Conservation (phyloP, 2,888 invertebrate species). For the Psylliodes chrysocephalus region DNA sequence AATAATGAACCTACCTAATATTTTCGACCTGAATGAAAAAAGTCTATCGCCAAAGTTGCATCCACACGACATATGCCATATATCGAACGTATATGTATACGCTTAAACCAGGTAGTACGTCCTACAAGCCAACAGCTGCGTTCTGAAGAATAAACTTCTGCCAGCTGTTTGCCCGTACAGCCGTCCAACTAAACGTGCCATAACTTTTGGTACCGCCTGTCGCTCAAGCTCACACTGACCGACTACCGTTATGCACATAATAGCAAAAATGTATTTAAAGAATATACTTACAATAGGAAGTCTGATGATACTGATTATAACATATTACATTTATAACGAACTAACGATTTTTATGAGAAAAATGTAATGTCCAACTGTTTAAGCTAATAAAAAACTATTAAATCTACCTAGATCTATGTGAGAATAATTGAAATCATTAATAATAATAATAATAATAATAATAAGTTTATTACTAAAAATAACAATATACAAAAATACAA, state of each 20-base stretch:
- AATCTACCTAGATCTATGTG: no score
- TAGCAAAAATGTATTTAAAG: conserved; percentile 59
- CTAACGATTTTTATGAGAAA: conserved; percentile 38
- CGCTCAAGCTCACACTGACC: conserved; percentile 46
- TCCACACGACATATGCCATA: conserved; percentile 53
- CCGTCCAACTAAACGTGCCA: conserved; percentile 49
- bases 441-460: no score
- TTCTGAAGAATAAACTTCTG: conserved; percentile 65
- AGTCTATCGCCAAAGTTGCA: conserved; percentile 30
- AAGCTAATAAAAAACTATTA: no score
- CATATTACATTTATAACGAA: conserved; percentile 38
- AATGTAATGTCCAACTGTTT: conserved; percentile 5
- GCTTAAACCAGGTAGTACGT: conserved; percentile 58
- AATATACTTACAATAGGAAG: conserved; percentile 53
- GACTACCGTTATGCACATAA: conserved; percentile 59
- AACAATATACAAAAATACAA: no score
- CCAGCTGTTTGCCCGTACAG: conserved; percentile 63
- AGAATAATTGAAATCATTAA: no score
- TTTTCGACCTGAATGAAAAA: conserved; percentile 23
- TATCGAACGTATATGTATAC: conserved; percentile 46
- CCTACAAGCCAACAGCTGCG: conserved; percentile 62
- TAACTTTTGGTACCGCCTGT: conserved; percentile 29
- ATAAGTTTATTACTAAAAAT: no score
- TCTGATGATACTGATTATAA: conserved; percentile 60
- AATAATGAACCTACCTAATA: conserved; percentile 16